These are phyloP conservation scores for Enteromius radiatus DNA, from an alignment of 2,797 vertebrate genomes.

Conservation along the genomic window DNA sequence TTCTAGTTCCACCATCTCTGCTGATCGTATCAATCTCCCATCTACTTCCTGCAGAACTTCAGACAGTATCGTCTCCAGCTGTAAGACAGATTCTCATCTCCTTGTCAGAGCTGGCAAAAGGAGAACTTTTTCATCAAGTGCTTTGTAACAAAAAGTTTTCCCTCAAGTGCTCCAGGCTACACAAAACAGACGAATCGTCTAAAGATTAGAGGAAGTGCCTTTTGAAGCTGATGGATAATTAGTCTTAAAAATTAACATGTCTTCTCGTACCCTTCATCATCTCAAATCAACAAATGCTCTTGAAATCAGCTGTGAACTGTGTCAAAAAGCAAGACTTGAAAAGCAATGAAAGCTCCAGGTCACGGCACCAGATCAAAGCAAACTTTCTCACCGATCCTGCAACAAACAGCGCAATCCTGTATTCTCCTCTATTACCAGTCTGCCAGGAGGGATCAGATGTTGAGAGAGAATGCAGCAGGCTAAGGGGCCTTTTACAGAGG, in stretches of 20 bases:
- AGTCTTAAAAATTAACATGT: slow-evolving; percentile 17
- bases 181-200: slow-evolving; percentile 26
- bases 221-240: slow-evolving; percentile 26
- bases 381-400: slow-evolving; percentile 1
- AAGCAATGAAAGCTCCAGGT: slow-evolving; percentile 12
- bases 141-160: slow-evolving; percentile 25
- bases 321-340: neutral
- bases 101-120: slow-evolving; percentile 3
- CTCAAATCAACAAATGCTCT: slow-evolving; percentile 8
- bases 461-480: slow-evolving; percentile 30
- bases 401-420: slow-evolving; percentile 7
- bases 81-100: slow-evolving; percentile 22
- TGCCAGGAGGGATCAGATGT: slow-evolving; percentile 38
- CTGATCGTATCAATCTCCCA: slow-evolving; percentile 41
- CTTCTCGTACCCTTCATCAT: neutral
- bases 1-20: slow-evolving; percentile 25
- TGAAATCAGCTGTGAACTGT: slow-evolving; percentile 8
- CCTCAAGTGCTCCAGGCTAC: slow-evolving; percentile 18
- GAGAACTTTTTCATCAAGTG: slow-evolving; percentile 13
- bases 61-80: slow-evolving; percentile 37
- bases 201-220: slow-evolving; percentile 14
- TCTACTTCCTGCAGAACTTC: slow-evolving; percentile 39
- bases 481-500: slow-evolving; percentile 13
- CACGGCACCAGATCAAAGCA: slow-evolving; percentile 43
- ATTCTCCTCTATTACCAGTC: slow-evolving; percentile 21